A percentile compares a stretch with the other conserved stretches of the same genome.
Evolutionary conservation across 1,140 invertebrate genomes (phyloP).

Genomic region (Caenorhabditis tropicalis): DNA sequence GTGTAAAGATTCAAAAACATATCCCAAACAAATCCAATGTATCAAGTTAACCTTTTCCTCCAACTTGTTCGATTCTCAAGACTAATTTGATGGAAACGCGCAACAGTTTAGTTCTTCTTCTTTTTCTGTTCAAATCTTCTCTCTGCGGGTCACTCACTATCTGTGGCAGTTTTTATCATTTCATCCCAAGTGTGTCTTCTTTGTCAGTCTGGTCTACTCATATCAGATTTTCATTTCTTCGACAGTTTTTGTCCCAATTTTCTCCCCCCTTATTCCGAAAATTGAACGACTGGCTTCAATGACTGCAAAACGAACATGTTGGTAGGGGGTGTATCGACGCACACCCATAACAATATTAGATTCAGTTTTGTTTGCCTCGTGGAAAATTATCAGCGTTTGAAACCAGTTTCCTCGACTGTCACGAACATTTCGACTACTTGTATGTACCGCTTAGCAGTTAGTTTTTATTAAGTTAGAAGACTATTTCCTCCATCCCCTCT

Average conservation of each 20-base stretch:
- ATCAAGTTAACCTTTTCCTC: background rate
- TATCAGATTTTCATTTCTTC: slow-evolving; percentile 13
- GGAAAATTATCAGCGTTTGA: slow-evolving; percentile 30
- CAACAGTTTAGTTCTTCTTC: background rate
- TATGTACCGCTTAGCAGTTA: background rate
- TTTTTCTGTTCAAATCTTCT: slow-evolving; percentile 13
- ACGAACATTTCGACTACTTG: background rate
- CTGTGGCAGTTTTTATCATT: slow-evolving; percentile 34
- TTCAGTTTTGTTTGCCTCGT: slow-evolving; percentile 19
- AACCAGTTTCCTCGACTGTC: slow-evolving; percentile 34
- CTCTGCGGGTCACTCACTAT: slow-evolving; percentile 16
- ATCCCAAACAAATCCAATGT: background rate
- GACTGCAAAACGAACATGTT: slow-evolving; percentile 26
- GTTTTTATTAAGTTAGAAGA: background rate
- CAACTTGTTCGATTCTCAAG: slow-evolving; percentile 16
- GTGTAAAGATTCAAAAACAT: no score
- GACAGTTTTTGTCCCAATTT: background rate
- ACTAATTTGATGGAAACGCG: slow-evolving; percentile 27
- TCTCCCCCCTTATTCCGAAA: background rate
- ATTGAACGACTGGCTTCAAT: background rate
- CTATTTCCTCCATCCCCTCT: background rate
- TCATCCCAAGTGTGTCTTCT: slow-evolving; percentile 22
- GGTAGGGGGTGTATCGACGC: background rate
- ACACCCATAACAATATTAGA: slow-evolving; percentile 21
- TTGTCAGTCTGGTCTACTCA: background rate